Base-by-base conservation (phyloP, 2,888 invertebrate genomes). In the Metellina segmentata region DNA sequence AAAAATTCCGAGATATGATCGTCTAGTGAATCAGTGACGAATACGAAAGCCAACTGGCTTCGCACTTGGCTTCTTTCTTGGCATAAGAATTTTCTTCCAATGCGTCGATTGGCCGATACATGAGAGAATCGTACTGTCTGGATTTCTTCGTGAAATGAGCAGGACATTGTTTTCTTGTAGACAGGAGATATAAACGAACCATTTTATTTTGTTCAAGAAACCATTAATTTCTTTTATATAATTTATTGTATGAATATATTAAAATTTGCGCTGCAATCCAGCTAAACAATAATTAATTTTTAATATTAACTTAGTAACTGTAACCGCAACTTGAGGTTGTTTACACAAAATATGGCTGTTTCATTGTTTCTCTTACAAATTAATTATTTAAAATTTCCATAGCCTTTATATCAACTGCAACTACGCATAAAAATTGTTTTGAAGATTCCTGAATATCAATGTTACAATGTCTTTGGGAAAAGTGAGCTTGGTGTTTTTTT, bases 311-410 rank as follows among this genome's bases (percentile, higher is more conserved):
- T 34, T 74, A 16, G 11, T 87, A 88, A 88, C 88, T 88, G 88
- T 81, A 20, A 88, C 88, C 88, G 81, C 75, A 74, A 75, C 81
- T 81, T 81, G 6, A 69, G 6, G 61, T 88, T 88, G 74, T 88
- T 88, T 88, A 81, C 88, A 61, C 20, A 74, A 88, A 88, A 88
- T 72, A 69, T 88, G 48, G 69, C n/a, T 49, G n/a, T 75, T 88
- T 75, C 49, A 81, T 81, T 16, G 13, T 19, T 69, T n/a, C 81
- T 74, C 81, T 49, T 7, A 81, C 16, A 75, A 88, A 88, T 61
- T 81, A 48, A 52, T 19, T 20, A 51, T 75, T 88, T 88, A 48
- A 48, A 75, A 69, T 51, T 19, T 81, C 53, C 69, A 61, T 48
- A 51, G 20, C 61, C 75, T 5, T 61, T 4, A 74, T 81, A 11